Percentiles rank a stretch among this genome's conserved stretches.
Evolutionary conservation across 23 tunicate genomes (phyloP).

Genomic region (Trididemnum miniatum): DNA sequence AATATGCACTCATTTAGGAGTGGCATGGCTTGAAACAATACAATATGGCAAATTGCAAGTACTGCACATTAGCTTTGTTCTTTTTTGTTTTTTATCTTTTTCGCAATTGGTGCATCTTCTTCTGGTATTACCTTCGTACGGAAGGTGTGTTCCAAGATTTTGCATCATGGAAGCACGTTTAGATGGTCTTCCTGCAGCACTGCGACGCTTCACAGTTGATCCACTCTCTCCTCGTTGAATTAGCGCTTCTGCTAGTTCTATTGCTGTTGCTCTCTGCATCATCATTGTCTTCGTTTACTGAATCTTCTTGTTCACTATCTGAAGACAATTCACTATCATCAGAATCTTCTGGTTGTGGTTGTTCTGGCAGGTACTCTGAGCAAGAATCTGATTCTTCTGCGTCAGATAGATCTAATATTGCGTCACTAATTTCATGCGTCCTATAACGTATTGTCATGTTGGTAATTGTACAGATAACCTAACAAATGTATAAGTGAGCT

Average conservation of each 20-base stretch:
- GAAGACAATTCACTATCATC: constrained; percentile 29
- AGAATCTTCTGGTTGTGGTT: constrained; percentile 29
- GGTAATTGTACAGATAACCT: constrained; percentile 5
- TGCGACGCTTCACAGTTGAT: constrained; percentile 7
- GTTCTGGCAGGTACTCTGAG: constrained; percentile 28
- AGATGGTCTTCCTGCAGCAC: constrained; percentile 31
- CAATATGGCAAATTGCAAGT: constrained; percentile 27
- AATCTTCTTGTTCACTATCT: constrained; percentile 27
- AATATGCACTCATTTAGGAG: constrained; percentile 19
- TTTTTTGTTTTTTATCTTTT: constrained; percentile 14
- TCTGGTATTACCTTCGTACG: constrained; percentile 30
- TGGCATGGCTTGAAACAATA: constrained; percentile 39
- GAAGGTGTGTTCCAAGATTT: constrained; percentile 46
- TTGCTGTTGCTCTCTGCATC: too few relatives aligned
- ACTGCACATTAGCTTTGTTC: constrained; percentile 27
- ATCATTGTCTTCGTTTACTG: constrained; percentile 29
- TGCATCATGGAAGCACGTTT: constrained; percentile 45
- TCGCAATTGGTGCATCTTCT: constrained; percentile 28
- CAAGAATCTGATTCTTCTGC: constrained; percentile 28
- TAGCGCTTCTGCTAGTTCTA: too few relatives aligned
- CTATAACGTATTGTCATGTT: constrained; percentile 19
- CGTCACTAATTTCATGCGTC: constrained; percentile 14
- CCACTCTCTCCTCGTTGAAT: constrained; percentile 31
- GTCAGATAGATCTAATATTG: constrained; percentile 10
- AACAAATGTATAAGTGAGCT: background rate